phyloP scores from a whole-genome alignment of 2,113 vertebrate species.

The Spermophilus dauricus region DNA sequence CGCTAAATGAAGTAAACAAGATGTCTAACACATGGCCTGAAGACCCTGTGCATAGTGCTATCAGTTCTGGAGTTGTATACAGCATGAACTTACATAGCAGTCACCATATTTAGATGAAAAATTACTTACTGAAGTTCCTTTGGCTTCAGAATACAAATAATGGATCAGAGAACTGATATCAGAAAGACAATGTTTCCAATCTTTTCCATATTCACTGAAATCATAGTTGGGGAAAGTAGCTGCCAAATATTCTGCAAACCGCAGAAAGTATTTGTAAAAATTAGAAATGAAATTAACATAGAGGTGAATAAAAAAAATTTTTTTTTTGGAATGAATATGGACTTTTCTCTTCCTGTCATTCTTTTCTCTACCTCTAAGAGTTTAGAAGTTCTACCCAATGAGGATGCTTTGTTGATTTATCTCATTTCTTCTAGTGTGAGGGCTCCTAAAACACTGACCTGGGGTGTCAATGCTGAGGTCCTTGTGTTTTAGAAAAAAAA shows the following conservation, averaged over 20 bases:
- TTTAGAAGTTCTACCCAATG: constrained; percentile 29
- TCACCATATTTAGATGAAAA: constrained; percentile 56
- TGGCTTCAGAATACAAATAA: constrained; percentile 85
- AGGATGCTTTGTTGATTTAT: constrained; percentile 29
- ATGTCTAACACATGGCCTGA: neutral
- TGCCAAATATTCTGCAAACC: constrained; percentile 88
- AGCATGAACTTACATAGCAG: neutral
- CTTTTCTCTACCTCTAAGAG: constrained; percentile 36
- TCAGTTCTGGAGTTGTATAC: neutral
- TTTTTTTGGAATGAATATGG: constrained; percentile 54
- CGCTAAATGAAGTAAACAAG: constrained; percentile 35
- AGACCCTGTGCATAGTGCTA: neutral
- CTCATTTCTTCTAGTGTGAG: constrained; percentile 11
- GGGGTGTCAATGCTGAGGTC: neutral
- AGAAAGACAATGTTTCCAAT: constrained; percentile 89
- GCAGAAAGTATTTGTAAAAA: constrained; percentile 65
- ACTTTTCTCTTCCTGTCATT: constrained; percentile 41
- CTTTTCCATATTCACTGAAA: constrained; percentile 88
- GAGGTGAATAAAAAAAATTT: neutral
- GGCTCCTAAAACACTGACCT: constrained; percentile 45
- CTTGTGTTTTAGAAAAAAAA: constrained; percentile 1
- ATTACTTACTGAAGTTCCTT: constrained; percentile 82
- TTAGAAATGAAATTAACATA: constrained; percentile 8
- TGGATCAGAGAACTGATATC: constrained; percentile 87
- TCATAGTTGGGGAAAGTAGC: constrained; percentile 87